These are phyloP conservation scores for Blera fallax DNA, from an alignment of 2,888 invertebrate species.

Conservation along the genomic window DNA sequence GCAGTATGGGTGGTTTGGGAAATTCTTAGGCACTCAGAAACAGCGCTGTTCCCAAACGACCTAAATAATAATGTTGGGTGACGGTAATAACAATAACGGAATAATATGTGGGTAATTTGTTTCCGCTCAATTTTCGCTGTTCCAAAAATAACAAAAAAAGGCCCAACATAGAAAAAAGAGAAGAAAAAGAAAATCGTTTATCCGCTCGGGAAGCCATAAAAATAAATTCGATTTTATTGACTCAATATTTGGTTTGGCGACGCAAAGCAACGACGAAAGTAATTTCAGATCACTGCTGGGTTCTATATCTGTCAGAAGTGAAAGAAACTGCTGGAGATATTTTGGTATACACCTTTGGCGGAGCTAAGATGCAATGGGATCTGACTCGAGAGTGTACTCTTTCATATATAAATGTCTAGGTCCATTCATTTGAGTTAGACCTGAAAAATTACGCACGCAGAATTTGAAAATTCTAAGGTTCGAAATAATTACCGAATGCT, in stretches of 20 bases:
- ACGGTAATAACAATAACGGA: slow-evolving; percentile 62
- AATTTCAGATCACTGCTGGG: slow-evolving; percentile 15
- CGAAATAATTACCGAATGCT: too few relatives aligned
- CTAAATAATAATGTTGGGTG: slow-evolving; percentile 58
- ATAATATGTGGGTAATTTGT: slow-evolving; percentile 67
- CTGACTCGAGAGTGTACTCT: too few relatives aligned
- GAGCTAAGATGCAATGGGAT: not conserved
- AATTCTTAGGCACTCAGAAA: slow-evolving; percentile 36
- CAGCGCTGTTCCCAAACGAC: slow-evolving; percentile 33
- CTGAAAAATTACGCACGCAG: too few relatives aligned
- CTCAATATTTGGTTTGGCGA: slow-evolving; percentile 56
- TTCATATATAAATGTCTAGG: too few relatives aligned
- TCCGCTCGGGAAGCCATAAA: slow-evolving; percentile 57
- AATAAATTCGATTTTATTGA: slow-evolving; percentile 63
- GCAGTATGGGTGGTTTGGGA: not conserved
- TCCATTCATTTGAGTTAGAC: too few relatives aligned
- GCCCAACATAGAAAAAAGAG: too few relatives aligned
- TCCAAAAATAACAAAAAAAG: not conserved
- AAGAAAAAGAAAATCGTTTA: slow-evolving; percentile 41
- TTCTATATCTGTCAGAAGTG: slow-evolving; percentile 3
- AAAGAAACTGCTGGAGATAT: not conserved
- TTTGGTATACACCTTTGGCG: not conserved
- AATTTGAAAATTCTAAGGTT: too few relatives aligned
- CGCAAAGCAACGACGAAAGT: slow-evolving; percentile 31
- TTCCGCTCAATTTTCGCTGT: slow-evolving; percentile 52